Percentiles rank a stretch among this genome's conserved stretches.
Conservation (phyloP, 1,140 invertebrate species). For the Vanessa tameamea region DNA sequence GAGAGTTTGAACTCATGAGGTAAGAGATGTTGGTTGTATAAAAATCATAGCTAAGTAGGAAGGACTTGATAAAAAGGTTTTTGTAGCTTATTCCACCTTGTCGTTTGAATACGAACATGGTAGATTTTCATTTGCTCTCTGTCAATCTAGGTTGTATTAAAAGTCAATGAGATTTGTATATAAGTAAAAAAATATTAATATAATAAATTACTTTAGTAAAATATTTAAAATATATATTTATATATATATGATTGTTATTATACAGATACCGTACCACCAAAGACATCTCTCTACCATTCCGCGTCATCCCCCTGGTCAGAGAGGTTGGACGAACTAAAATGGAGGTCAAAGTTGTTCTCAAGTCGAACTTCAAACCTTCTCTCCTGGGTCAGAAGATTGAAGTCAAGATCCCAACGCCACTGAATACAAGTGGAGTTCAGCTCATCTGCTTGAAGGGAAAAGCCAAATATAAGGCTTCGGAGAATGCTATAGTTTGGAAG, state of each 20-base stretch:
- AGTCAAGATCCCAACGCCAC: conserved; percentile 98
- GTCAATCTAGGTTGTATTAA: no score
- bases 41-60: no score
- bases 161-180: no score
- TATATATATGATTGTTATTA: neutral
- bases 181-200: no score
- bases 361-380: conserved; percentile 99
- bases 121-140: no score
- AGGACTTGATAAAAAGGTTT: no score
- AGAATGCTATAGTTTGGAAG: conserved; percentile 99
- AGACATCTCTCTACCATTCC: conserved; percentile 99
- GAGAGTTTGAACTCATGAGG: conserved; percentile 99
- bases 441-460: conserved; percentile 99
- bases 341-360: conserved; percentile 99
- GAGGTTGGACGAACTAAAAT: conserved; percentile 99
- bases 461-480: conserved; percentile 99
- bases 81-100: no score
- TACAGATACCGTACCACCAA: conserved; percentile 98
- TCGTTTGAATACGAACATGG: no score
- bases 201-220: no score
- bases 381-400: conserved; percentile 99
- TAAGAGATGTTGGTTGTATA: conserved; percentile 62
- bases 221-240: no score
- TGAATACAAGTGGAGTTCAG: conserved; percentile 99
- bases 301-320: conserved; percentile 98